phyloP scores from a whole-genome alignment of 2,113 vertebrate genomes.

The Saccopteryx leptura region DNA sequence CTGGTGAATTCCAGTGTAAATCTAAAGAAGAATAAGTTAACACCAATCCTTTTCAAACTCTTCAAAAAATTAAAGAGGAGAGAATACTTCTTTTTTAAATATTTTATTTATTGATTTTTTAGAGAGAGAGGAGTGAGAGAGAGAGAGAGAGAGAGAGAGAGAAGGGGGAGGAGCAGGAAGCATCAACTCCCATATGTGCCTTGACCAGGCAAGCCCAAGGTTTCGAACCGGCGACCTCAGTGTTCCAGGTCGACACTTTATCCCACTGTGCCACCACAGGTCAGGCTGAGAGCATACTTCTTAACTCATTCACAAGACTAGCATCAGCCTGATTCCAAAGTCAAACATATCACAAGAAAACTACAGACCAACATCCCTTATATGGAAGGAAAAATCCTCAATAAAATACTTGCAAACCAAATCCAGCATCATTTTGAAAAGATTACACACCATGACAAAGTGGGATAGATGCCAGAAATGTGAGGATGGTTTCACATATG shows the following conservation, averaged over 20 bases:
- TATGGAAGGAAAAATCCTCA: slow-evolving; percentile 16
- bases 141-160: too few relatives aligned
- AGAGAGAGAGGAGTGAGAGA: too few relatives aligned
- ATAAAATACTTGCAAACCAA: not conserved
- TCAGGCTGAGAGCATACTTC: not conserved
- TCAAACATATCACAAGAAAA: slow-evolving; percentile 15
- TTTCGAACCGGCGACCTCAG: too few relatives aligned
- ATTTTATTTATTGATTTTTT: too few relatives aligned
- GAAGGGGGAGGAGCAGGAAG: too few relatives aligned
- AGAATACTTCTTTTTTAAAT: not conserved
- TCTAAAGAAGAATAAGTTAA: not conserved
- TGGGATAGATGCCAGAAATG: slow-evolving; percentile 22
- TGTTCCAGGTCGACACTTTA: too few relatives aligned
- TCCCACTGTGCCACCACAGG: too few relatives aligned
- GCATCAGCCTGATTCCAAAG: not conserved
- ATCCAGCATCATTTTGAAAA: not conserved
- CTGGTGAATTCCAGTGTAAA: not conserved
- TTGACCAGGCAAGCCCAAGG: too few relatives aligned
- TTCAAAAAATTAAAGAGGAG: not conserved
- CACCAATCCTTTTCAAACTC: not conserved
- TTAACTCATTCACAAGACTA: not conserved
- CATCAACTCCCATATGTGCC: too few relatives aligned
- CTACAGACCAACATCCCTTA: not conserved
- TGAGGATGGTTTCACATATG: not conserved
- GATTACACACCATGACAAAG: not conserved